Conservation (phyloP, 2,888 invertebrate genomes). For the Drosophila nr. medialis region DNA sequence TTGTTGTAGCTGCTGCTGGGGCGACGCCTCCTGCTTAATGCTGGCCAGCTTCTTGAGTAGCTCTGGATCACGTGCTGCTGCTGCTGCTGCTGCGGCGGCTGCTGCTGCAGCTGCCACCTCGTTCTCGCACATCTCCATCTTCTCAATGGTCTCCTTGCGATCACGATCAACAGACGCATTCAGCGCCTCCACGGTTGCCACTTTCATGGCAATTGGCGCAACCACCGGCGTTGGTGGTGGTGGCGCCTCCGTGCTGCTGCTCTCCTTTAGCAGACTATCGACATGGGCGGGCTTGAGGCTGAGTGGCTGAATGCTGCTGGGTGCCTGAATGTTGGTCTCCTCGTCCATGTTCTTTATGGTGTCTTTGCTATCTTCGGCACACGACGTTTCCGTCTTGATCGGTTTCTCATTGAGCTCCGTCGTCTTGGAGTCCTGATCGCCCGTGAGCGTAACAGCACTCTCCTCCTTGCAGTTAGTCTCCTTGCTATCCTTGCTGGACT, state of each 20-base stretch:
- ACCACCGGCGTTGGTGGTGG: constrained; percentile 28
- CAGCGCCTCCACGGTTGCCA: constrained; percentile 79
- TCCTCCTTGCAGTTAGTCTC: constrained; percentile 82
- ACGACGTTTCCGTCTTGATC: constrained; percentile 65
- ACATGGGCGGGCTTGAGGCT: constrained; percentile 45
- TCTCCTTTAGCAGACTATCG: constrained; percentile 61
- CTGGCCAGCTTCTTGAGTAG: constrained; percentile 84
- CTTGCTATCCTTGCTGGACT: constrained; percentile 84
- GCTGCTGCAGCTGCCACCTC: constrained; percentile 40
- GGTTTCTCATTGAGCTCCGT: constrained; percentile 81
- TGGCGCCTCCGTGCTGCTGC: constrained; percentile 43
- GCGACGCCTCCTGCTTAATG: constrained; percentile 83
- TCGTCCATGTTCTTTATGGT: constrained; percentile 83
- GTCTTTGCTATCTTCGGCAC: constrained; percentile 77
- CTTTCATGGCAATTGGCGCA: constrained; percentile 76
- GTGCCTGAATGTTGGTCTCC: constrained; percentile 84
- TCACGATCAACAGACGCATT: constrained; percentile 81
- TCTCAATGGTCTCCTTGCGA: constrained; percentile 77
- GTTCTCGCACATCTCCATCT: constrained; percentile 72
- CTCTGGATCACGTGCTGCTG: constrained; percentile 82
- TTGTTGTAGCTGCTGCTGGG: constrained; percentile 60
- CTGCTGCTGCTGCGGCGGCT: constrained; percentile 51
- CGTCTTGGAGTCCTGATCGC: constrained; percentile 84
- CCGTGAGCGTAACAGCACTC: constrained; percentile 54
- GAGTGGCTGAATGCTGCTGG: constrained; percentile 64